Evolutionary conservation across 2,888 invertebrate species (phyloP).

Genomic region (Drosophila leonis): DNA sequence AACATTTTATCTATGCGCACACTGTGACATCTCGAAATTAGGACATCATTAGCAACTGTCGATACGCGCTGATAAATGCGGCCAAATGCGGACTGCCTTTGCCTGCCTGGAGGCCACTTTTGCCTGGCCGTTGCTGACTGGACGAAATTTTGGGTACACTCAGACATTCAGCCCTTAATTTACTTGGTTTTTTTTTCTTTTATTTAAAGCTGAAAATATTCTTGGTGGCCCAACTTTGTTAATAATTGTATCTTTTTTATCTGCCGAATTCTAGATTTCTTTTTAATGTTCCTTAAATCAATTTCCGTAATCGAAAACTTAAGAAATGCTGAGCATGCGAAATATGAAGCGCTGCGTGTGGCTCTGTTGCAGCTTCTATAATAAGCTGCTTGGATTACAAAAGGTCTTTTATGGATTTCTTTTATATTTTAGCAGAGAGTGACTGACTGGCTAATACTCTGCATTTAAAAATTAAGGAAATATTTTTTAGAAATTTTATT

Average conservation of each 20-base stretch:
- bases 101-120: conserved; percentile 2
- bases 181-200: conserved; percentile 33
- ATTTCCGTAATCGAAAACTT: conserved; percentile 9
- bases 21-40: conserved; percentile 78
- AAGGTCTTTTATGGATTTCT: neutral
- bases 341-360: neutral
- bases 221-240: neutral
- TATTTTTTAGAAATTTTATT: neutral
- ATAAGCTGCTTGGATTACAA: neutral
- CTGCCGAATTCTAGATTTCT: neutral
- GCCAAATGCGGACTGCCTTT: conserved; percentile 29
- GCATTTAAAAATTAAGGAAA: neutral
- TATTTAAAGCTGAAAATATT: conserved; percentile 16
- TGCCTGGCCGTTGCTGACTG: conserved; percentile 27
- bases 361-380: conserved; percentile 10
- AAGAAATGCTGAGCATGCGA: neutral
- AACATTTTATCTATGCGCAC: conserved; percentile 65
- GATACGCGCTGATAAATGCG: conserved; percentile 75
- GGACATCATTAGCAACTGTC: conserved; percentile 83
- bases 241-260: neutral
- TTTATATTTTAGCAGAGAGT: neutral
- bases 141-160: neutral
- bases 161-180: conserved; percentile 32
- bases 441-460: neutral
- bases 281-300: conserved; percentile 3